A percentile compares a stretch with the other conserved stretches of the same genome.
Evolutionary conservation across 1,140 invertebrate species (phyloP).

Genomic region (Caenorhabditis latens): DNA sequence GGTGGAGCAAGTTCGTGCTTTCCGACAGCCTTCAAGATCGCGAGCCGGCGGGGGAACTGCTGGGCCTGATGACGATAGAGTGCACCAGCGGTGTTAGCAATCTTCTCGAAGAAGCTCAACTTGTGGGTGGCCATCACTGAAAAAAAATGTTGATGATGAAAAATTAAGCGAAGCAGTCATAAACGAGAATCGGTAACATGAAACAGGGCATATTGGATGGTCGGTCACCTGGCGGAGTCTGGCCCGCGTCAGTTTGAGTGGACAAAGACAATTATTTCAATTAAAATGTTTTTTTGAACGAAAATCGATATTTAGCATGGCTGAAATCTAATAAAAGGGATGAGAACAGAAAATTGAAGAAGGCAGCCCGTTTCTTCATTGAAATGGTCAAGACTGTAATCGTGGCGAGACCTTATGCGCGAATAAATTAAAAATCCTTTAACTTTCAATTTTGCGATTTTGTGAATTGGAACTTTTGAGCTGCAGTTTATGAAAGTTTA

Average conservation of each 20-base stretch:
- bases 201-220: too few relatives aligned
- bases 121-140: conserved; percentile 72
- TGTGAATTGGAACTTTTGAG: too few relatives aligned
- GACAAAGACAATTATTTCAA: too few relatives aligned
- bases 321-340: neutral
- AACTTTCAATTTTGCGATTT: neutral
- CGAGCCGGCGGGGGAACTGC: conserved; percentile 79
- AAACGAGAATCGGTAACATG: neutral
- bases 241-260: too few relatives aligned
- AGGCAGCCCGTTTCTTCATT: neutral
- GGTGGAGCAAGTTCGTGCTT: conserved; percentile 93
- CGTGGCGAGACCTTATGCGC: neutral
- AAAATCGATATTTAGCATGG: neutral
- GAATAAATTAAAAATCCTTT: neutral
- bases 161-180: neutral
- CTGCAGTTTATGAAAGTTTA: too few relatives aligned
- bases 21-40: conserved; percentile 88
- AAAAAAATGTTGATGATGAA: conserved; percentile 15
- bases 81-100: conserved; percentile 72
- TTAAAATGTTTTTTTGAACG: neutral
- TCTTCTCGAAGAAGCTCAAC: conserved; percentile 74
- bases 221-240: too few relatives aligned
- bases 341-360: neutral
- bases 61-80: conserved; percentile 72
- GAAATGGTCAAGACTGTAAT: neutral